These are phyloP conservation scores for Lycaena phlaeas DNA, from an alignment of 2,888 invertebrate genomes.

Conservation along the genomic window DNA sequence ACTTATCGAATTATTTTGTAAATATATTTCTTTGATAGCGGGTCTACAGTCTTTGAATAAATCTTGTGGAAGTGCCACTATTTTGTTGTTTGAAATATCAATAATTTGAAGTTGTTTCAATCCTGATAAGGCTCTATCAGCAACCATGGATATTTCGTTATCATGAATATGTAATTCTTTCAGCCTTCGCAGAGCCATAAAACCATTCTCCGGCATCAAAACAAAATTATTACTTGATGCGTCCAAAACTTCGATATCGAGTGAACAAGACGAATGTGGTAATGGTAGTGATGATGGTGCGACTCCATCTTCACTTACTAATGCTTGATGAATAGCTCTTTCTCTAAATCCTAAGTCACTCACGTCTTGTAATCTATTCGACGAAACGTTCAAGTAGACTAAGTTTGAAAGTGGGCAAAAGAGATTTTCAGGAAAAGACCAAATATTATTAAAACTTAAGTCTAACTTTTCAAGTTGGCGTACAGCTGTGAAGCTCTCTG, in stretches of 20 bases:
- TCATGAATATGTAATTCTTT: slow-evolving; percentile 87
- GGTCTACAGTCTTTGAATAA: slow-evolving; percentile 85
- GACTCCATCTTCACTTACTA: slow-evolving; percentile 74
- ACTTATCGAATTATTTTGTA: slow-evolving; percentile 93
- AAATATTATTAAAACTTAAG: slow-evolving; percentile 90
- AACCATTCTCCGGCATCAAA: slow-evolving; percentile 85
- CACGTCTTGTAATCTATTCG: slow-evolving; percentile 90
- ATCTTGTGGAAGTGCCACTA: slow-evolving; percentile 89
- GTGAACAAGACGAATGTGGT: slow-evolving; percentile 76
- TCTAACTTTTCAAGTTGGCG: slow-evolving; percentile 88
- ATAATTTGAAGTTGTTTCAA: slow-evolving; percentile 87
- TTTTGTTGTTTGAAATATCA: slow-evolving; percentile 92
- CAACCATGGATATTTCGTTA: slow-evolving; percentile 91
- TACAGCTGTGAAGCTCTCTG: slow-evolving; percentile 83
- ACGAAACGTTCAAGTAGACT: slow-evolving; percentile 86
- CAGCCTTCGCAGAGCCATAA: slow-evolving; percentile 84
- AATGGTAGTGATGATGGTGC: slow-evolving; percentile 47
- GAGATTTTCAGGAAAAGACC: slow-evolving; percentile 88
- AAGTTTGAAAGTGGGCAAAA: slow-evolving; percentile 88
- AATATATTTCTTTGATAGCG: slow-evolving; percentile 88
- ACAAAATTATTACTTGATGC: slow-evolving; percentile 89
- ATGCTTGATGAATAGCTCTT: slow-evolving; percentile 76
- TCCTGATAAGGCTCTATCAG: slow-evolving; percentile 86
- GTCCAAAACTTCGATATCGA: slow-evolving; percentile 88
- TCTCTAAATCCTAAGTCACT: slow-evolving; percentile 89